Evolutionary conservation across 2,888 invertebrate species (phyloP).

Genomic region (Dioctria rufipes): DNA sequence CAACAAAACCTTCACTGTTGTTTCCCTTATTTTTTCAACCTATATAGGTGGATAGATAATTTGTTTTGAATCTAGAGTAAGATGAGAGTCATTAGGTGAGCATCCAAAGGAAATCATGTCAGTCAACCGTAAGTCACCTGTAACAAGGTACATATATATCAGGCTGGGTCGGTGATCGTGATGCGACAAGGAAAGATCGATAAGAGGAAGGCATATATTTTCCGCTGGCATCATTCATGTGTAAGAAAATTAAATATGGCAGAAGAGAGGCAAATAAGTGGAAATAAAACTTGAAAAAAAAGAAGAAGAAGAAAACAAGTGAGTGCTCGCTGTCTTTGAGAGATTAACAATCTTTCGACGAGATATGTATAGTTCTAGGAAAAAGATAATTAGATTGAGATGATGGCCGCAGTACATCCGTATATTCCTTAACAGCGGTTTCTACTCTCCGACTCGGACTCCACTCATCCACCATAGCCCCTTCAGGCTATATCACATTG

Average conservation of each 20-base stretch:
- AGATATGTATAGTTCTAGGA: constrained; percentile 49
- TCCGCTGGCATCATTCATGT: background rate
- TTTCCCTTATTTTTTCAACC: no score
- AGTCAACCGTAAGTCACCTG: constrained; percentile 50
- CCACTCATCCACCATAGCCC: no score
- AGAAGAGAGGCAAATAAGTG: constrained; percentile 29
- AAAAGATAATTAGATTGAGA: constrained; percentile 55
- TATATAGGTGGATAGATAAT: background rate
- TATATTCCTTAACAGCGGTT: constrained; percentile 3
- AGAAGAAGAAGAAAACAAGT: background rate
- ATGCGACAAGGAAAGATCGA: background rate
- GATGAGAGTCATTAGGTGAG: constrained; percentile 5
- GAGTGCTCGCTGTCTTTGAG: background rate
- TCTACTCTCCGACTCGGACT: background rate
- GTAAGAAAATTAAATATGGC: constrained; percentile 4
- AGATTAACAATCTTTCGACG: constrained; percentile 49
- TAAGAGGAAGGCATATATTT: constrained; percentile 4
- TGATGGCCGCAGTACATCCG: constrained; percentile 33
- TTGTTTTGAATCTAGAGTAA: constrained; percentile 16
- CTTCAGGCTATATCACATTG: no score
- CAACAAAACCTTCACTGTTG: no score
- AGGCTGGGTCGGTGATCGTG: no score
- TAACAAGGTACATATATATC: constrained; percentile 5
- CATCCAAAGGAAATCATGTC: constrained; percentile 54
- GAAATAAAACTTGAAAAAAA: constrained; percentile 26